Conservation (phyloP, 2,113 vertebrate genomes). For the Misgurnus anguillicaudatus region DNA sequence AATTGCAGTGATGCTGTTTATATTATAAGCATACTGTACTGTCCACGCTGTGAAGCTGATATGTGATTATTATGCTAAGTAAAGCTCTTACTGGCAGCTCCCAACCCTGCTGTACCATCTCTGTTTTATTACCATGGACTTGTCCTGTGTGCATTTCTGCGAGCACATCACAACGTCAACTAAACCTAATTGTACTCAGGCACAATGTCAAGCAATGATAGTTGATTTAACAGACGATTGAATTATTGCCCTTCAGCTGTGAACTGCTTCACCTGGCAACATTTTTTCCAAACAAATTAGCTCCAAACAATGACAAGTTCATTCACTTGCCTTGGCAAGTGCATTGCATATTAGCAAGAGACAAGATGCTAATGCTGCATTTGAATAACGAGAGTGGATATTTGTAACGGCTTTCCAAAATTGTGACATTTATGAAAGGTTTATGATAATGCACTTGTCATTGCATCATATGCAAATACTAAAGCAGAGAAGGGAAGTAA, state of each 20-base stretch:
- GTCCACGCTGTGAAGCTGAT: slow-evolving; percentile 25
- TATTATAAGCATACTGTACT: slow-evolving; percentile 8
- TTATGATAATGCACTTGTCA: slow-evolving; percentile 39
- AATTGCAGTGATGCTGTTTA: background rate
- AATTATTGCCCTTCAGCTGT: slow-evolving; percentile 52
- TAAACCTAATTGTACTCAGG: slow-evolving; percentile 50
- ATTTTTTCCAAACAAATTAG: slow-evolving; percentile 53
- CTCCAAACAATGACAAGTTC: slow-evolving; percentile 48
- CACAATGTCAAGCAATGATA: slow-evolving; percentile 52
- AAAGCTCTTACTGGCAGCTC: slow-evolving; percentile 35
- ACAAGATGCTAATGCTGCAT: slow-evolving; percentile 45
- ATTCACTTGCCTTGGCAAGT: slow-evolving; percentile 37
- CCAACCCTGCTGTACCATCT: slow-evolving; percentile 24
- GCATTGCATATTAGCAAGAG: slow-evolving; percentile 21
- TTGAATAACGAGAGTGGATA: slow-evolving; percentile 51
- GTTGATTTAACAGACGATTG: slow-evolving; percentile 54
- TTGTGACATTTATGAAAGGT: slow-evolving; percentile 41
- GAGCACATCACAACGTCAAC: slow-evolving; percentile 46
- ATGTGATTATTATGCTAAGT: slow-evolving; percentile 50
- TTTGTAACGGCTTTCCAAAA: slow-evolving; percentile 42
- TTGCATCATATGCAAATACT: slow-evolving; percentile 24
- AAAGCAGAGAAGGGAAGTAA: slow-evolving; percentile 6
- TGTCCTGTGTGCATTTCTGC: slow-evolving; percentile 45
- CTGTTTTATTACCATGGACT: slow-evolving; percentile 49
- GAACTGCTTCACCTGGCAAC: slow-evolving; percentile 45